Percentiles rank a stretch among this genome's conserved stretches.
These are phyloP conservation scores for Unio delphinus DNA, from an alignment of 2,888 invertebrate genomes.

Conservation along the genomic window DNA sequence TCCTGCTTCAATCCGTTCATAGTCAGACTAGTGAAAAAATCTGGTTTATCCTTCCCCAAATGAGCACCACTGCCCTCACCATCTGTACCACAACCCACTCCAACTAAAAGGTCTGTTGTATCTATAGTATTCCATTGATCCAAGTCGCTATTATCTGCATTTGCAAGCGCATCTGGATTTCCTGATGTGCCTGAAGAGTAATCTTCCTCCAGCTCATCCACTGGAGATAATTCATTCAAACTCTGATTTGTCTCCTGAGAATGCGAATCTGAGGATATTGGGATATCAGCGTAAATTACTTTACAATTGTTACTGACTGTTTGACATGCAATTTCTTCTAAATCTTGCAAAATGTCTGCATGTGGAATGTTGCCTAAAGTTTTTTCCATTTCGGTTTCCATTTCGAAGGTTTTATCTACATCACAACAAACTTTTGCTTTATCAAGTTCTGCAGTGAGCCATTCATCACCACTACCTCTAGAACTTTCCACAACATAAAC, in stretches of 20 bases:
- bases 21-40: conserved; percentile 60
- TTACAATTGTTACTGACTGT: too few species aligned
- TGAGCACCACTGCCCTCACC: background rate
- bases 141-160: conserved; percentile 8
- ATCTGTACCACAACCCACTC: background rate
- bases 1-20: conserved; percentile 66
- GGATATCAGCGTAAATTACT: too few species aligned
- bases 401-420: conserved; percentile 2
- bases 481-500: too few species aligned
- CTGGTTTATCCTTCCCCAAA: conserved; percentile 42
- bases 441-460: background rate
- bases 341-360: too few species aligned
- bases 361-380: too few species aligned
- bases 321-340: too few species aligned
- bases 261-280: too few species aligned
- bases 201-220: conserved; percentile 1
- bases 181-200: background rate
- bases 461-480: too few species aligned
- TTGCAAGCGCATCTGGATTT: background rate
- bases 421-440: background rate
- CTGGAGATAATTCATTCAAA: too few species aligned
- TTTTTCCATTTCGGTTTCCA: background rate
- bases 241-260: too few species aligned
- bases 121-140: conserved; percentile 30
- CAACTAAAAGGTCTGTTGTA: conserved; percentile 20